Conservation (phyloP, 2,113 vertebrate genomes). For the Datnioides undecimradiatus region DNA sequence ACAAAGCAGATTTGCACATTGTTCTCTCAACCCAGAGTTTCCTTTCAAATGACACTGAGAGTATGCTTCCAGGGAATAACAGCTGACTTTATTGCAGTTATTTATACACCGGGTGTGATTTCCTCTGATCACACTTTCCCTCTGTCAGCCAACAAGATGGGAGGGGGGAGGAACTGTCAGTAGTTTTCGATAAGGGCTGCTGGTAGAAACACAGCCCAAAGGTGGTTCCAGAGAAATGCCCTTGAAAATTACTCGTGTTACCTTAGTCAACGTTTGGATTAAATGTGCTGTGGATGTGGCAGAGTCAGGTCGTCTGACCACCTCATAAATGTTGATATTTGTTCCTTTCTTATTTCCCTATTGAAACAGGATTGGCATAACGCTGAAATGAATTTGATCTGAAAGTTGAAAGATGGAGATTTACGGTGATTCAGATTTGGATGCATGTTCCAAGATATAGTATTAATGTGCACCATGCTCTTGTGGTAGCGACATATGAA, state of each 20-base stretch:
- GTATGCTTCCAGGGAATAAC: slow-evolving; percentile 35
- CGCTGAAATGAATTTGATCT: no score
- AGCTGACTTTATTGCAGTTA: slow-evolving; percentile 36
- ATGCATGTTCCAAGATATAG: no score
- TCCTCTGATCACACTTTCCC: slow-evolving; percentile 63
- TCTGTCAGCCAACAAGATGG: slow-evolving; percentile 52
- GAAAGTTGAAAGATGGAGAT: no score
- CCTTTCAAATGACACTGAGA: slow-evolving; percentile 11
- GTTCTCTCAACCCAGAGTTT: neutral
- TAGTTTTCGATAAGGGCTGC: slow-evolving; percentile 16
- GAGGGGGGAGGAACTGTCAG: slow-evolving; percentile 32
- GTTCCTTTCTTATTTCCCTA: no score
- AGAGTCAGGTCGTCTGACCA: neutral
- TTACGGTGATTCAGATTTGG: no score
- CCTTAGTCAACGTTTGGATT: neutral
- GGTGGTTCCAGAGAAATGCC: slow-evolving; percentile 17
- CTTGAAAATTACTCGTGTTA: slow-evolving; percentile 2
- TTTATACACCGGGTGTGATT: slow-evolving; percentile 50
- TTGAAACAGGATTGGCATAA: no score
- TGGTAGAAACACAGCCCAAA: slow-evolving; percentile 25
- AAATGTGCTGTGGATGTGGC: neutral
- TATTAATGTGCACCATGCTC: no score
- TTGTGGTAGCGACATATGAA: no score
- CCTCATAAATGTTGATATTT: neutral
- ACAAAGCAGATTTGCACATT: slow-evolving; percentile 1